Conservation (phyloP, 2,113 vertebrate species). For the Nanorana parkeri region DNA sequence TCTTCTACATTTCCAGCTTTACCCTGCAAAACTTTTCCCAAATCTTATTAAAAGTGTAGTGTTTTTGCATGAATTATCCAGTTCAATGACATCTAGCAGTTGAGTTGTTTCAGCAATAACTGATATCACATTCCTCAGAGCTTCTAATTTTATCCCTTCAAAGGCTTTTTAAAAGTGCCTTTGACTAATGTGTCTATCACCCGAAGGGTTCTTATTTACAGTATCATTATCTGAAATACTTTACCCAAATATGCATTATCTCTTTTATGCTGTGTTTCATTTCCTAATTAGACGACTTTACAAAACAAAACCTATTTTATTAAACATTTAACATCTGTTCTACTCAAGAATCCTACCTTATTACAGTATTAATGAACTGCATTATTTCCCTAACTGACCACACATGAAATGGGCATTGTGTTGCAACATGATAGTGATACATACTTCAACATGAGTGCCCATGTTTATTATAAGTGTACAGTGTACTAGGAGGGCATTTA, state of each 20-base stretch:
- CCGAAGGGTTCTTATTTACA: not conserved
- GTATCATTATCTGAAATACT: not conserved
- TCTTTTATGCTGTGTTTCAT: not conserved
- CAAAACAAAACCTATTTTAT: too few species aligned
- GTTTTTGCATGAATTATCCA: not conserved
- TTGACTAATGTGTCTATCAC: not conserved
- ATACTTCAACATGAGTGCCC: too few species aligned
- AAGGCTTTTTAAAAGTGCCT: not conserved
- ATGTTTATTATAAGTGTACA: too few species aligned
- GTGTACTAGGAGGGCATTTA: too few species aligned
- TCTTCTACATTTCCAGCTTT: not conserved
- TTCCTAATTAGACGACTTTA: too few species aligned
- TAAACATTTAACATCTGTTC: too few species aligned
- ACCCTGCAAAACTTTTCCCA: not conserved
- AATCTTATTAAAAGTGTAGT: not conserved
- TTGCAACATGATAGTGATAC: too few species aligned
- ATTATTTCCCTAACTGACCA: too few species aligned
- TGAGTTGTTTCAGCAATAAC: conserved; percentile 19
- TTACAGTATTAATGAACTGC: too few species aligned
- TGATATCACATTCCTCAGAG: not conserved
- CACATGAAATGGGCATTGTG: too few species aligned
- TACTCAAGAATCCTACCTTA: too few species aligned
- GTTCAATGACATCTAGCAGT: conserved; percentile 26
- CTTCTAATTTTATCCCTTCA: conserved; percentile 5
- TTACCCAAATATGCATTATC: not conserved